Evolutionary conservation across 37 sponge, comb jelly and placozoan species (phyloP), one percentile per base, ranked within the genome.

Genomic region (Eunapius fragilis): DNA sequence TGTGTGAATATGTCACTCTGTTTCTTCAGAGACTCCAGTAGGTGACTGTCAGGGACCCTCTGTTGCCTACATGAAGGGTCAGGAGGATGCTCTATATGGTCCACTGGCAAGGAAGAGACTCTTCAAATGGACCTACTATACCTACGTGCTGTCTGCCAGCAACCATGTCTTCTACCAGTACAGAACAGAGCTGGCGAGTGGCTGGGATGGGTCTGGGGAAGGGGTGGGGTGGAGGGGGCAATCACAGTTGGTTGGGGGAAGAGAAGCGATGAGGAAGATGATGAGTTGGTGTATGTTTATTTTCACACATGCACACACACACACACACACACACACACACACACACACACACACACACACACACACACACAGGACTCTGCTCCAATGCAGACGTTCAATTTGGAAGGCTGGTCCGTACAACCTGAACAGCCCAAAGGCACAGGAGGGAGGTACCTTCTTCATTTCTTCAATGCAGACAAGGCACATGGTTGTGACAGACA

Each of bases 141-240:
- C 68, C 32, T 93, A 76, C 31, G 87, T 75, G 32, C 87, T 93
- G 37, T 89, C 82, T n/a, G 80, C 91, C 0, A 38, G 28, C 81
- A 84, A 72, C 84, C 70, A 69, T 24, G 34, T n/a, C 7, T 72
- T 93, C 26, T 93, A 89, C 70, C 90, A 93, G 88, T 93, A 87
- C 72, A 48, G 87, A 47, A 79, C 91, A 31, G 90, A 93, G 36
- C 82, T 93, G 80, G 94, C 90, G 31, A 68, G n/a, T n/a, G n/a
- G n/a, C n/a, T n/a, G n/a, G n/a, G n/a, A n/a, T n/a, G n/a, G n/a
- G 93, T 47, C 27, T 69, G 30, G 68, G 31, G 13, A 27, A 35
- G 35, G 4, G 72, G 33, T 34, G 33, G 24, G 33, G 82, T 25
- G 58, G 58, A 58, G 14, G 58, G 14, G 58, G 22, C 14, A 12